Evolutionary conservation across 2,113 vertebrate genomes (phyloP).

Genomic region (Sporophila hypoxantha): DNA sequence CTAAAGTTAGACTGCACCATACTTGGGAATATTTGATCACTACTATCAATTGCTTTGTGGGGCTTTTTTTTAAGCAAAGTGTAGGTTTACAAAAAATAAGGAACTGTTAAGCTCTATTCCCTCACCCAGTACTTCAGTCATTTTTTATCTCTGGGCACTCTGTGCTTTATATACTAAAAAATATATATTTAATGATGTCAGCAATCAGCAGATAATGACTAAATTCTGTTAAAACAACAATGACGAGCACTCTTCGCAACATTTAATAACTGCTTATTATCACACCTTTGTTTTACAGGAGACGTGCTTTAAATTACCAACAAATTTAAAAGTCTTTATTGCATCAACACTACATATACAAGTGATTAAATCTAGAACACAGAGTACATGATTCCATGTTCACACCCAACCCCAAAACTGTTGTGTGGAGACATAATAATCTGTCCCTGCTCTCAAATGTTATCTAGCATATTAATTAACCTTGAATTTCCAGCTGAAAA

Average conservation of each 20-base stretch:
- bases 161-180: not conserved
- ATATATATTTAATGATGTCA: not conserved
- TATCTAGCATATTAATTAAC: not conserved
- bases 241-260: not conserved
- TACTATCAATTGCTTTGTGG: not conserved
- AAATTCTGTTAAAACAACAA: conserved; percentile 17
- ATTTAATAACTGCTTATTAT: conserved; percentile 20
- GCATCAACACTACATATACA: not conserved
- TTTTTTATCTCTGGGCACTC: not conserved
- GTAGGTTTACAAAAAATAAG: not conserved
- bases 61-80: not conserved
- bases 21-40: not conserved
- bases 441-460: not conserved
- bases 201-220: conserved; percentile 8
- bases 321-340: conserved; percentile 32
- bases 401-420: not conserved
- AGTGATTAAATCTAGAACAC: conserved; percentile 10
- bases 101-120: not conserved
- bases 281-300: conserved; percentile 15
- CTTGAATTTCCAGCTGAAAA: not conserved
- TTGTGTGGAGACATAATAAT: not conserved
- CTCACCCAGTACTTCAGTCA: not conserved
- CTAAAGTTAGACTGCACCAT: not conserved
- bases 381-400: not conserved
- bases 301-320: conserved; percentile 16